These are phyloP conservation scores for Drosophila cognata DNA, from an alignment of 2,888 invertebrate genomes.

Conservation along the genomic window DNA sequence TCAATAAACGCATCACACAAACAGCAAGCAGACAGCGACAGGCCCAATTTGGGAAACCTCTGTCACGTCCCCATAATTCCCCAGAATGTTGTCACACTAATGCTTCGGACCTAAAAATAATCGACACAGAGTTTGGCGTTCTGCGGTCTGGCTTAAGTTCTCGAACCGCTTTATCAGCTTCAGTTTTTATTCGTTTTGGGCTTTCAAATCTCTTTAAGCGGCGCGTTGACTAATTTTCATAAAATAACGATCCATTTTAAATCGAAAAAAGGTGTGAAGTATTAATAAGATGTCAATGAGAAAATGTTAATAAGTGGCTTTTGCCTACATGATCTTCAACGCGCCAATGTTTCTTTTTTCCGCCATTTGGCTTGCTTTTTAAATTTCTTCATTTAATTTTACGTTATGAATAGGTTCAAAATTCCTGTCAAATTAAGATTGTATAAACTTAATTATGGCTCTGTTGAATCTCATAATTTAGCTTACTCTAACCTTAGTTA, in stretches of 20 bases:
- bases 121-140: conserved; percentile 20
- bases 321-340: conserved; percentile 38
- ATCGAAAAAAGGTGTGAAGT: conserved; percentile 77
- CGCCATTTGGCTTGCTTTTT: background rate
- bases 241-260: conserved; percentile 78
- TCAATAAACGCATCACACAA: conserved; percentile 55
- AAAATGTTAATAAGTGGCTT: conserved; percentile 74
- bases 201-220: conserved; percentile 43
- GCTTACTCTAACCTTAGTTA: background rate
- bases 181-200: conserved; percentile 33
- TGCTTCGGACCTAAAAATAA: conserved; percentile 21
- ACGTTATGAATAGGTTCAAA: background rate
- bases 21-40: conserved; percentile 4
- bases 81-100: conserved; percentile 29
- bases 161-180: conserved; percentile 47
- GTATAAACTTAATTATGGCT: too few species aligned
- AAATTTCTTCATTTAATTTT: background rate
- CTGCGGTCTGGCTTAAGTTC: conserved; percentile 49
- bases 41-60: conserved; percentile 24
- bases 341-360: conserved; percentile 33
- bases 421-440: background rate
- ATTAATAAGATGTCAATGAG: conserved; percentile 81
- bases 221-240: conserved; percentile 75
- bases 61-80: conserved; percentile 28
- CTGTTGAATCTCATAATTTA: background rate